Conservation (phyloP, 2,888 invertebrate species). For the Hirtodrosophila trivittata region DNA sequence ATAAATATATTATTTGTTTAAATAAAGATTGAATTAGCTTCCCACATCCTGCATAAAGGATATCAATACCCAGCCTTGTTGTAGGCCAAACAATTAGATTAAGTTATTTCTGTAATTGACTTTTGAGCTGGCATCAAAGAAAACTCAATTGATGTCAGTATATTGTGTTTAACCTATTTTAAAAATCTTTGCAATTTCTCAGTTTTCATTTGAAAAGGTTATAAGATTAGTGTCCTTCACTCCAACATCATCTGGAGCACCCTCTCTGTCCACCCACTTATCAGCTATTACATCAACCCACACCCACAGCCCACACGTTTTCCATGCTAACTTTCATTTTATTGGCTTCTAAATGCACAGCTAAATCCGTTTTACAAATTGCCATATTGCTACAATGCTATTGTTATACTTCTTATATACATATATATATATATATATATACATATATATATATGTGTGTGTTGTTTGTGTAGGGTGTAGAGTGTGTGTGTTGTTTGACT, state of each 20-base stretch:
- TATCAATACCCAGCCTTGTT: too few relatives aligned
- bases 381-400: slow-evolving; percentile 55
- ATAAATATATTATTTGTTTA: too few relatives aligned
- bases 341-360: slow-evolving; percentile 73
- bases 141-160: too few relatives aligned
- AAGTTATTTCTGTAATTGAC: neutral
- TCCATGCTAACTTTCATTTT: slow-evolving; percentile 55
- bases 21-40: too few relatives aligned
- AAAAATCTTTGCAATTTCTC: neutral
- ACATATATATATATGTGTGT: neutral
- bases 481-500: slow-evolving; percentile 39
- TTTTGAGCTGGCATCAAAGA: too few relatives aligned
- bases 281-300: slow-evolving; percentile 2
- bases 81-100: too few relatives aligned
- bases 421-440: slow-evolving; percentile 8
- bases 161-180: too few relatives aligned
- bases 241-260: too few relatives aligned
- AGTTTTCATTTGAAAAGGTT: neutral
- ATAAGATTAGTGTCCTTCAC: too few relatives aligned
- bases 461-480: slow-evolving; percentile 1
- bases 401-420: slow-evolving; percentile 37
- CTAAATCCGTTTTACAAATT: slow-evolving; percentile 74
- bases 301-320: slow-evolving; percentile 21
- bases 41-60: too few relatives aligned
- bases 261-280: neutral